A percentile compares a stretch with the other conserved stretches of the same genome.
phyloP scores from a whole-genome alignment of 2,113 vertebrate genomes.

The Junco hyemalis region DNA sequence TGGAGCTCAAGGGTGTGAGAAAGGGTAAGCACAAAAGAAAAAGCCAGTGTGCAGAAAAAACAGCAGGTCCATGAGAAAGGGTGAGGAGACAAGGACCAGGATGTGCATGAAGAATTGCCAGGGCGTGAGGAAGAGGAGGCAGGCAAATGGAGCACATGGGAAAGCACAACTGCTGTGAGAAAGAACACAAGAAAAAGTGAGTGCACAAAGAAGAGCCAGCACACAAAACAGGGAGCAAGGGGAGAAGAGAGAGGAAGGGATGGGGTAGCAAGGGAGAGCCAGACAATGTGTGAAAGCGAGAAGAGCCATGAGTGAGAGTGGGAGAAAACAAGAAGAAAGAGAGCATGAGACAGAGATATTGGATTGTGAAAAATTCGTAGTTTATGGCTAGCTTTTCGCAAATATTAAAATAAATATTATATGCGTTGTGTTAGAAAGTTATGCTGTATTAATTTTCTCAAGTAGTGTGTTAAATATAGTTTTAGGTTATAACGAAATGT shows the following conservation, averaged over 20 bases:
- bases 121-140: neutral
- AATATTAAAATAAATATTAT: too few relatives aligned
- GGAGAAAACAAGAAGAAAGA: neutral
- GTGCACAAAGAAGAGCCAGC: neutral
- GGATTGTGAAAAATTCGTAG: too few relatives aligned
- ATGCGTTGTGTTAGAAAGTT: too few relatives aligned
- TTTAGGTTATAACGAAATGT: too few relatives aligned
- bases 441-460: too few relatives aligned
- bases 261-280: neutral
- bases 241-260: neutral
- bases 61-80: neutral
- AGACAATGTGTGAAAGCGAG: neutral
- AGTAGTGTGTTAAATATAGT: too few relatives aligned
- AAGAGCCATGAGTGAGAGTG: neutral
- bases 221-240: accelerated
- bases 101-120: neutral
- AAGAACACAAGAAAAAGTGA: neutral
- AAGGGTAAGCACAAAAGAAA: neutral
- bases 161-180: accelerated
- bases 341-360: neutral
- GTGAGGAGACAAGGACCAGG: neutral
- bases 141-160: neutral
- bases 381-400: too few relatives aligned
- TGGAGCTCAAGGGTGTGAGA: neutral
- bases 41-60: neutral